Evolutionary conservation across 2,888 invertebrate genomes (phyloP), one percentile per base, ranked within the genome.

Genomic region (Agonopterix alstromeriana): DNA sequence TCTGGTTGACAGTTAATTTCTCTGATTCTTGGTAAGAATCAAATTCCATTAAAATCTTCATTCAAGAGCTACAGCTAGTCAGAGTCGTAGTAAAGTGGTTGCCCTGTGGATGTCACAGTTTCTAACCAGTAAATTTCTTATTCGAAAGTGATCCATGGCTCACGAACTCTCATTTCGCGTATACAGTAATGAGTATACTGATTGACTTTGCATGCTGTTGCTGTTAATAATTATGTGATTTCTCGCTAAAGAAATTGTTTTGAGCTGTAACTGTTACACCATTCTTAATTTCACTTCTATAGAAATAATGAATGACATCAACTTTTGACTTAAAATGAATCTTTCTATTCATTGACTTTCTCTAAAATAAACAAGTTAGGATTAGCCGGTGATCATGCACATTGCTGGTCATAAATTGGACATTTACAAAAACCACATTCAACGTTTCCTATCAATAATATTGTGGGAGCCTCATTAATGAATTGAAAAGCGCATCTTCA

Each of bases 401-500:
- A 61, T 71, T 65, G 63, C 60, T 66, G 64, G 61, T 68, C 65
- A 63, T 72, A 73, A 73, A 79, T 77, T 75, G 69, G 68, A 67
- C 71, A 74, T 72, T 73, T 70, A 77, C 70, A 76, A 76, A 73
- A 72, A 65, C 63, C 55, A 63, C 60, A 73, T 75, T 73, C 73
- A 73, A 57, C 10, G 27, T 10, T 38, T 69, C 71, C 66, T 75
- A 78, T 78, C 77, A 77, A 80, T 80, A 72, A 74, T 68, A 65
- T 76, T 73, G 73, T 81, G 70, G 75, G 73, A 75, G 73, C 67
- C 76, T 83, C 78, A 82, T 83, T 80, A 84, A 77, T 74, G 73
- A 70, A 76, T 78, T 78, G 76, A 81, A 83, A 82, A 80, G 78
- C 72, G 78, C 76, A 75, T 84, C 78, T 82, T 82, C 80, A 81